Conservation (phyloP, 2,888 invertebrate genomes). For the Caenorhabditis zanzibari region DNA sequence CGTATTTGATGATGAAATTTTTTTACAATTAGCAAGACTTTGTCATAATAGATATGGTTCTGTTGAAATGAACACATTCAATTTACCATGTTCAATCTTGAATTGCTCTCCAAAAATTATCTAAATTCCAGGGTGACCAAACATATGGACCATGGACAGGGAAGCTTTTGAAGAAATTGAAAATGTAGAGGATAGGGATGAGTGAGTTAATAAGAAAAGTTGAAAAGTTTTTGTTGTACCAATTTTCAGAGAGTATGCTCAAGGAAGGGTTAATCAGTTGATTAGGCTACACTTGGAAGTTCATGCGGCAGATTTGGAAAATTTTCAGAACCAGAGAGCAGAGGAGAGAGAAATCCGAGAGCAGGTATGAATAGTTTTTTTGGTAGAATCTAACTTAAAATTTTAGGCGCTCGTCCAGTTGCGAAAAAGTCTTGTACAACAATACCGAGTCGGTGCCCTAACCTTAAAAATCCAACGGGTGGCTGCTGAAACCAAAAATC, state of each 20-base stretch:
- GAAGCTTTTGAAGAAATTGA: not conserved
- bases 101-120: not conserved
- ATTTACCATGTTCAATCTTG: too few species aligned
- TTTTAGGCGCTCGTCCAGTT: not conserved
- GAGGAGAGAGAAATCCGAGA: not conserved
- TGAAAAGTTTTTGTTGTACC: not conserved
- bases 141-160: not conserved
- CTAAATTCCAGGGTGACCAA: not conserved
- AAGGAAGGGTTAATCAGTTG: not conserved
- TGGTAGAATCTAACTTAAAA: too few species aligned
- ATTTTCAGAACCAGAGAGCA: not conserved
- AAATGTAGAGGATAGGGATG: not conserved
- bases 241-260: not conserved
- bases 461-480: not conserved
- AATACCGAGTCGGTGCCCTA: not conserved
- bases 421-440: not conserved
- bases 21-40: not conserved
- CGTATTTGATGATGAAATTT: not conserved
- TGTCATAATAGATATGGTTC: not conserved
- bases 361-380: not conserved
- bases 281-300: not conserved
- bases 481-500: not conserved
- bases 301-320: not conserved
- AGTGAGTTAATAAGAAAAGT: not conserved
- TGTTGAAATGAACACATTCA: too few species aligned